A percentile compares a stretch with the other conserved stretches of the same genome.
These are phyloP conservation scores for Agraylea sexmaculata DNA, from an alignment of 1,140 invertebrate species.

Conservation along the genomic window DNA sequence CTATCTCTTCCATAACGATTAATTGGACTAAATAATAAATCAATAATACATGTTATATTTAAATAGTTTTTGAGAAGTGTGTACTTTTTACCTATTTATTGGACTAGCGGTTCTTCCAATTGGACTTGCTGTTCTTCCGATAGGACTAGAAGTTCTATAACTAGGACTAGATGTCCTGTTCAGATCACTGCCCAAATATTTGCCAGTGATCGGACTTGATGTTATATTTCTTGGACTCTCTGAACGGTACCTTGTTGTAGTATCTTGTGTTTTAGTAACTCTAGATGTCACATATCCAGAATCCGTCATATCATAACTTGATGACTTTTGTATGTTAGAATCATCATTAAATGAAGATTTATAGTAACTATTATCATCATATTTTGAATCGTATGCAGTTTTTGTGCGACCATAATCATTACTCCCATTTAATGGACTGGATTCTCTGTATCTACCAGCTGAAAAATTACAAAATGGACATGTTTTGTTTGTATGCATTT, in stretches of 20 bases:
- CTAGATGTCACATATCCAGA: slow-evolving; percentile 29
- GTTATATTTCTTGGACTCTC: slow-evolving; percentile 35
- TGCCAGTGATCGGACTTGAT: slow-evolving; percentile 37
- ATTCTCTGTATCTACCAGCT: slow-evolving; percentile 19
- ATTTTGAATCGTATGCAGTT: slow-evolving; percentile 18
- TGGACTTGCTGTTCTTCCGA: slow-evolving; percentile 31
- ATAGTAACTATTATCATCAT: slow-evolving; percentile 32
- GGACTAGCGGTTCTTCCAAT: slow-evolving; percentile 37
- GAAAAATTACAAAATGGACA: slow-evolving; percentile 6
- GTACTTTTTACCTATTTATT: slow-evolving; percentile 31
- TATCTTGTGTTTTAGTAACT: slow-evolving; percentile 29
- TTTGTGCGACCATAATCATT: slow-evolving; percentile 30
- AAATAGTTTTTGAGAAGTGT: neutral
- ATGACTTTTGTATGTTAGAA: slow-evolving; percentile 27
- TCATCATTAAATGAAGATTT: slow-evolving; percentile 31
- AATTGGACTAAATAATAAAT: neutral
- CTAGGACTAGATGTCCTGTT: slow-evolving; percentile 21
- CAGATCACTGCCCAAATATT: slow-evolving; percentile 34
- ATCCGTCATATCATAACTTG: slow-evolving; percentile 33
- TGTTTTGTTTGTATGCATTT: slow-evolving; percentile 1
- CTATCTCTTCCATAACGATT: slow-evolving; percentile 24
- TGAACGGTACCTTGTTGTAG: slow-evolving; percentile 28
- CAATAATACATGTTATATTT: neutral
- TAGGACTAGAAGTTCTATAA: slow-evolving; percentile 30
- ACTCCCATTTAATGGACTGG: slow-evolving; percentile 18